Conservation (phyloP, 2,113 vertebrate species). For the Cebidichthys violaceus region DNA sequence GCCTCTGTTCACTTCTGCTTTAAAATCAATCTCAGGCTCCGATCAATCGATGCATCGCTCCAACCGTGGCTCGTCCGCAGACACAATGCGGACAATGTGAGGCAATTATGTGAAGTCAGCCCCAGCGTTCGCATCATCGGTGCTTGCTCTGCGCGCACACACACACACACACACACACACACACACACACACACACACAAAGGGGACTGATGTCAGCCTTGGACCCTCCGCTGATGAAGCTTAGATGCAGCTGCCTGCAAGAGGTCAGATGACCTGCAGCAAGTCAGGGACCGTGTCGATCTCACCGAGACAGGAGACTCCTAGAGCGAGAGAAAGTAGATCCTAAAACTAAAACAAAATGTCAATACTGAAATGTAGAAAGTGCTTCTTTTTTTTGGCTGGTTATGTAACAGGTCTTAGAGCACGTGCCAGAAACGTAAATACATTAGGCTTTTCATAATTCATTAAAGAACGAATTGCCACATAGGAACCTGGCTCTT, state of each 20-base stretch:
- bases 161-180: too few species aligned
- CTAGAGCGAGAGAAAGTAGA: neutral
- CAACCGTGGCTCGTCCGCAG: constrained; percentile 4
- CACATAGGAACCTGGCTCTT: neutral
- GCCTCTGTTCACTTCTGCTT: constrained; percentile 5
- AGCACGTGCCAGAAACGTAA: neutral
- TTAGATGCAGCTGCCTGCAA: neutral
- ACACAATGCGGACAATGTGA: constrained; percentile 40
- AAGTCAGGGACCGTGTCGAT: neutral
- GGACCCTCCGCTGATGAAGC: constrained; percentile 2
- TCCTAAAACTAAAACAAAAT: neutral
- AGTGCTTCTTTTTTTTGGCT: neutral
- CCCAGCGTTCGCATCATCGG: constrained; percentile 39
- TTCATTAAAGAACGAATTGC: neutral
- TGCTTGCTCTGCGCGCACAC: constrained; percentile 22
- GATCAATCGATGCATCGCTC: constrained; percentile 25
- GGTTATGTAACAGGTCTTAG: neutral
- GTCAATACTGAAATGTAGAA: neutral
- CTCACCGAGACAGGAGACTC: neutral
- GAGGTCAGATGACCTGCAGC: constrained; percentile 17
- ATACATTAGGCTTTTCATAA: neutral
- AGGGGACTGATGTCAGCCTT: neutral
- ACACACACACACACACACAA: too few species aligned
- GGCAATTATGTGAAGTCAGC: constrained; percentile 52
- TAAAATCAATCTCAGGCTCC: constrained; percentile 9